A percentile compares a stretch with the other conserved stretches of the same genome.
Conservation (phyloP, 2,888 invertebrate species). For the Cantharis rustica region DNA sequence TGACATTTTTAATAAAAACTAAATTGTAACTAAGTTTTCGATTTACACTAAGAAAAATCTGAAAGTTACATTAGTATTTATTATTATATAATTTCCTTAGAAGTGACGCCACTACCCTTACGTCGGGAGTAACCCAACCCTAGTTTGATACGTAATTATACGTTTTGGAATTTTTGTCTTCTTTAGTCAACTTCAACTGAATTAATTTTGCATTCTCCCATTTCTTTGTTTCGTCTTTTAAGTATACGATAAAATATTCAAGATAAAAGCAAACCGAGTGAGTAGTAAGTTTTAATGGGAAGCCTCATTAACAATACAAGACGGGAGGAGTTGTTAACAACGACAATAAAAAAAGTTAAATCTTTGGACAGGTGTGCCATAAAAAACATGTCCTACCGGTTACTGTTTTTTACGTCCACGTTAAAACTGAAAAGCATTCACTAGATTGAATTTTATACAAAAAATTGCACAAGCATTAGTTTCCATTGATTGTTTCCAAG, state of each 20-base stretch:
- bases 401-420: not conserved
- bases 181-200: not conserved
- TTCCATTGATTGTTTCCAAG: not conserved
- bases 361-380: not conserved
- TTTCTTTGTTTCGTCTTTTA: not conserved
- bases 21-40: too few relatives aligned
- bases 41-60: too few relatives aligned
- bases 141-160: not conserved
- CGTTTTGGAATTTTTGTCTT: not conserved
- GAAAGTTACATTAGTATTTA: too few relatives aligned
- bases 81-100: too few relatives aligned
- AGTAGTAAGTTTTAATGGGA: not conserved
- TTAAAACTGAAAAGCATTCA: not conserved
- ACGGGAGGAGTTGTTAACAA: not conserved
- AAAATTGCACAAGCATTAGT: not conserved
- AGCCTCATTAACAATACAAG: not conserved
- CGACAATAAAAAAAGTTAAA: not conserved
- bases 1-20: not conserved
- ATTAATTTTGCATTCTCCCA: not conserved
- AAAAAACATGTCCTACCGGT: not conserved
- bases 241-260: not conserved
- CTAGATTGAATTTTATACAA: not conserved
- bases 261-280: not conserved
- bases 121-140: too few relatives aligned
- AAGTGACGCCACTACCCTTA: too few relatives aligned